Evolutionary conservation across 2,797 vertebrate genomes (phyloP).

Genomic region (Anas flavirostris): DNA sequence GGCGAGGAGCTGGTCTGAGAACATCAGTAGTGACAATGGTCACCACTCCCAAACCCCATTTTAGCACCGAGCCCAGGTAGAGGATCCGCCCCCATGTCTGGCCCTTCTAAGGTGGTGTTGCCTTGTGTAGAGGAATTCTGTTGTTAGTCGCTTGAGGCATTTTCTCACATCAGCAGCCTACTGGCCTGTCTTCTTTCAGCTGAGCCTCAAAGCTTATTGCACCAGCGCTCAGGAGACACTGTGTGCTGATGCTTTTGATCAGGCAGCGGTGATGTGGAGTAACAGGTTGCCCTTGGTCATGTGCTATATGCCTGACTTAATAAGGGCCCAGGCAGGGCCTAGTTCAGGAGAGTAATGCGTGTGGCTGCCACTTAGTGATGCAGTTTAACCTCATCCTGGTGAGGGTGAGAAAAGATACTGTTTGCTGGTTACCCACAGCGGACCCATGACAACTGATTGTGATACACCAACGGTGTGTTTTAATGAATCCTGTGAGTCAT

Average conservation of each 20-base stretch:
- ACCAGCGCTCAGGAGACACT: not conserved
- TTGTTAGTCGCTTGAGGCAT: not conserved
- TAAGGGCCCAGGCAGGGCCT: not conserved
- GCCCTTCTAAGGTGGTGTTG: accelerated
- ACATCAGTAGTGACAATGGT: not conserved
- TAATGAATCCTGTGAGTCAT: not conserved
- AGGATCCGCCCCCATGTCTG: accelerated
- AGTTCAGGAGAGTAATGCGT: accelerated
- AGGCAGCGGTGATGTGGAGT: not conserved
- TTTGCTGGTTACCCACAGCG: not conserved
- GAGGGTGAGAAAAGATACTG: not conserved
- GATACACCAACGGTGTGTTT: not conserved
- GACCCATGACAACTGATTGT: not conserved
- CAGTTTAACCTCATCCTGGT: not conserved
- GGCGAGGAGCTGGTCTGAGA: not conserved
- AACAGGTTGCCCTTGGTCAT: not conserved
- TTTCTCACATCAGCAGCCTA: not conserved
- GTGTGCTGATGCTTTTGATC: not conserved
- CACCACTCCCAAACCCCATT: not conserved
- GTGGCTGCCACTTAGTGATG: accelerated
- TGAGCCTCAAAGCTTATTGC: not conserved
- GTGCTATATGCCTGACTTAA: not conserved
- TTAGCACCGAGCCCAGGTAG: accelerated
- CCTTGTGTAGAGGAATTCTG: not conserved
- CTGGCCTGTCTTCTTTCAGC: not conserved